These are phyloP conservation scores for Pectinophora gossypiella DNA, from an alignment of 1,140 invertebrate species.

Conservation along the genomic window DNA sequence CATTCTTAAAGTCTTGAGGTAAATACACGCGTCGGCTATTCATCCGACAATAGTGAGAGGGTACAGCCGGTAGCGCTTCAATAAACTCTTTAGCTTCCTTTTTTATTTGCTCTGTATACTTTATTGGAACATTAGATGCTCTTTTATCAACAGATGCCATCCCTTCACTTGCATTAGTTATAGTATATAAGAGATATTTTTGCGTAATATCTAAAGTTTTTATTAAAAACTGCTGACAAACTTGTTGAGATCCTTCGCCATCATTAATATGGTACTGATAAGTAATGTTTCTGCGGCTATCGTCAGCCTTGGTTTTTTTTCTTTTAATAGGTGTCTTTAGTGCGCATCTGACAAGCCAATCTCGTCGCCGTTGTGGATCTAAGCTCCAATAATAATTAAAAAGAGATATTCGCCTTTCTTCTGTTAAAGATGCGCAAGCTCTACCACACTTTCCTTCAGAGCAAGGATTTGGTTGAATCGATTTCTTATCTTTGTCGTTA, in stretches of 20 bases:
- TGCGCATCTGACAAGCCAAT: constrained; percentile 6
- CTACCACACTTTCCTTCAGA: no score
- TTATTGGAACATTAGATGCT: not conserved
- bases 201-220: constrained; percentile 14
- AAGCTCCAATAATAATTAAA: constrained; percentile 15
- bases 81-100: constrained; percentile 10
- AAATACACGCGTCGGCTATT: constrained; percentile 20
- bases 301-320: constrained; percentile 6
- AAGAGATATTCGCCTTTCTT: constrained; percentile 8
- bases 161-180: constrained; percentile 2
- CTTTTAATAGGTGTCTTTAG: constrained; percentile 8
- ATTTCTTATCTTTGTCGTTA: no score
- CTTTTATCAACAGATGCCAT: constrained; percentile 8
- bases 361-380: constrained; percentile 7
- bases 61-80: constrained; percentile 21
- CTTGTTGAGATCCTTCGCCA: constrained; percentile 14
- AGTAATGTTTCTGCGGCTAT: not conserved
- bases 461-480: no score
- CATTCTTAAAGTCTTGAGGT: constrained; percentile 18
- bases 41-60: constrained; percentile 30
- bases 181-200: constrained; percentile 10
- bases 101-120: constrained; percentile 11
- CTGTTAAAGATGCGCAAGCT: constrained; percentile 7
- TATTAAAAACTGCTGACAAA: constrained; percentile 16
- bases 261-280: constrained; percentile 20